A percentile compares a stretch with the other conserved stretches of the same genome.
phyloP scores from a whole-genome alignment of 2,888 invertebrate species.

The Agrochola litura region DNA sequence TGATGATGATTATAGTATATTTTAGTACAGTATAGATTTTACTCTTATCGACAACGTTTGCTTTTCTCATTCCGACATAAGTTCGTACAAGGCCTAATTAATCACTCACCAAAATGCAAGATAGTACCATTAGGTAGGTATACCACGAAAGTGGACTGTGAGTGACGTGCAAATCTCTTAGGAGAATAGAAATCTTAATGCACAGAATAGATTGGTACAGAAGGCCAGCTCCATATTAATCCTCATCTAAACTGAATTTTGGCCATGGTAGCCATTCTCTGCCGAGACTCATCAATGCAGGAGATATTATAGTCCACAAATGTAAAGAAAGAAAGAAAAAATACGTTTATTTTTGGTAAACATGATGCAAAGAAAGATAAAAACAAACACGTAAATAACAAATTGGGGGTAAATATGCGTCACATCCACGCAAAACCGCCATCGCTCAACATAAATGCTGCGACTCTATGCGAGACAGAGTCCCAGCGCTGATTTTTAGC shows the following conservation, averaged over 20 bases:
- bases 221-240: not conserved
- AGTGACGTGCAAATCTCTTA: conserved; percentile 30
- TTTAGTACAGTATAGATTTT: not conserved
- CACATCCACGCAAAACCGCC: too few species aligned
- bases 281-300: too few species aligned
- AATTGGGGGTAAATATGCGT: too few species aligned
- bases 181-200: conserved; percentile 20
- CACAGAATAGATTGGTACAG: not conserved
- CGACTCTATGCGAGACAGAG: too few species aligned
- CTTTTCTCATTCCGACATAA: not conserved
- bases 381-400: too few species aligned
- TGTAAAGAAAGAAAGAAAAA: too few species aligned
- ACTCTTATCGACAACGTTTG: not conserved
- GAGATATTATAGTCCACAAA: not conserved
- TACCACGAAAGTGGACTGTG: not conserved
- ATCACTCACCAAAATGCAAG: conserved; percentile 19
- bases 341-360: too few species aligned
- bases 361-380: too few species aligned
- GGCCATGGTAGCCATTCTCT: too few species aligned
- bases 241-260: not conserved
- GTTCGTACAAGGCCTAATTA: conserved; percentile 5
- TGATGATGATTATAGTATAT: too few species aligned
- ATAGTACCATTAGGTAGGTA: conserved; percentile 13
- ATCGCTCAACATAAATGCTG: too few species aligned
- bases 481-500: too few species aligned